A percentile compares a stretch with the other conserved stretches of the same genome.
phyloP scores from a whole-genome alignment of 2,797 vertebrate genomes.

The Tapirus indicus region DNA sequence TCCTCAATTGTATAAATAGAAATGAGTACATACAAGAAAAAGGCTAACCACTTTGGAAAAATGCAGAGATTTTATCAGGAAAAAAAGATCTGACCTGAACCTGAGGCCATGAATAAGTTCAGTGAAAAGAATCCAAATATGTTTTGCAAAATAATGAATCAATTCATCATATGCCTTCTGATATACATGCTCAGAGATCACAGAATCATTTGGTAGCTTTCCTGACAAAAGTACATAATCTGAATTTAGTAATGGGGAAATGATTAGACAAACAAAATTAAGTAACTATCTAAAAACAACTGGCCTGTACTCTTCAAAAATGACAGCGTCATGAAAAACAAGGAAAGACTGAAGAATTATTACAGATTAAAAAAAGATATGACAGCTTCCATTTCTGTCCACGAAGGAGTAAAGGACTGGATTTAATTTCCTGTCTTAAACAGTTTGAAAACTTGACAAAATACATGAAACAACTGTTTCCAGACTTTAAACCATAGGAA shows the following conservation, averaged over 20 bases:
- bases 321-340: background rate
- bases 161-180: background rate
- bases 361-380: background rate
- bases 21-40: background rate
- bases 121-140: background rate
- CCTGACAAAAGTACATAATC: background rate
- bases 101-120: background rate
- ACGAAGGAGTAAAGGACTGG: background rate
- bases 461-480: background rate
- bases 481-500: background rate
- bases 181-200: background rate
- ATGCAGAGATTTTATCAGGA: background rate
- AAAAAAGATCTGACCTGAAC: background rate
- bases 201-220: conserved; percentile 4
- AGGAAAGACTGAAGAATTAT: background rate
- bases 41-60: background rate
- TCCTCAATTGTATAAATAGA: background rate
- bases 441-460: background rate
- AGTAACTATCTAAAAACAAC: background rate
- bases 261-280: background rate
- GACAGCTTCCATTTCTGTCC: background rate
- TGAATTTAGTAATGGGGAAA: background rate
- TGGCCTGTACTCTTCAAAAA: background rate
- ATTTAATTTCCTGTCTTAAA: background rate
- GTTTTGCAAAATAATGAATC: background rate